Base-by-base conservation (phyloP, 2,888 invertebrate species). In the Lamproptera curius region DNA sequence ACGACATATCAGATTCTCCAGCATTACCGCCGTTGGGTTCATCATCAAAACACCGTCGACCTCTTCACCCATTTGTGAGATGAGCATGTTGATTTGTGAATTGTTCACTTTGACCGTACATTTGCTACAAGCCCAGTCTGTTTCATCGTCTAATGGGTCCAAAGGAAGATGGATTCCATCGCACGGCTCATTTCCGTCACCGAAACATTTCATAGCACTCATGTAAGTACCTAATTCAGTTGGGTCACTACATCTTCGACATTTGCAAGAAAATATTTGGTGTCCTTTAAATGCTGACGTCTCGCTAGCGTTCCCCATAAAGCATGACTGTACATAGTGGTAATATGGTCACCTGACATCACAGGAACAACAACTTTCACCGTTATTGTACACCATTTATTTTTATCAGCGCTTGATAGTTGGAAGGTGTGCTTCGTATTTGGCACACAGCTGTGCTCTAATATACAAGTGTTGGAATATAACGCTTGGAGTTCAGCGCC, bases 311-410 rank as follows among this genome's bases (percentile, higher is more conserved):
- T 96, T 1, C 95, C 94, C 96, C 96, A 96, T 51, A 97, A 76
- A 8, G 95, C 94, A 66, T 96, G 95, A 3, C 95, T 95, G 62
- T 96, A 97, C 90, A 94, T 95, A 1, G 96, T 96, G 6, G 92
- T 91, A 23, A 97, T 88, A 65, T 95, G 93, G 33, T 92, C 90
- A 0, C 92, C 94, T 71, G 91, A 92, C 54, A 87, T 76, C 16
- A 95, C 91, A 0, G 91, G 87, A 11, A 91, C 73, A 0, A 93
- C 91, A 0, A 93, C 92, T 58, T 90, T 90, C 1, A 95, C 88
- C 0, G 89, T 90, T 23, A 95, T 93, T 65, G 88, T 91, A 53
- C 90, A 94, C 16, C 90, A 69, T 43, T 88, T 86, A 53, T 80
- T 81, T 44, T 79, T 87, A 23, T 90, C 89, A 46, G 90, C 84